Base-by-base conservation (phyloP, 2,797 vertebrate species). In the Erpetoichthys calabaricus region DNA sequence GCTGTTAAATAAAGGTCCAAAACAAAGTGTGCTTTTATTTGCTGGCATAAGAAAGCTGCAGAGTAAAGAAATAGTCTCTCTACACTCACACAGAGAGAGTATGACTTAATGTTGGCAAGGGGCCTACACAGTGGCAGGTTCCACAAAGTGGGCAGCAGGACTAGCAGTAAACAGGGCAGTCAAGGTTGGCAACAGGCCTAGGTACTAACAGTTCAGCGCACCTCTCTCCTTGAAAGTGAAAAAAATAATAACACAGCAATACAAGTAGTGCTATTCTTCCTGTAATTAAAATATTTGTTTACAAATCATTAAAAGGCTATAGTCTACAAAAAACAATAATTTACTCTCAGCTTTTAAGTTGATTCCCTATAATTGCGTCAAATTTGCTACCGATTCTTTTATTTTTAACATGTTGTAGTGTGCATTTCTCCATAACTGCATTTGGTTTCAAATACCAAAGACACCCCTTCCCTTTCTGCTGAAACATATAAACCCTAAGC, bases 261-360 rank as follows among this genome's bases (percentile, higher is more conserved):
- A 54, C 9, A 54, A n/a, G n/a, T n/a, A n/a, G n/a, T n/a, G 41
- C 53, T 10, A 42, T 25, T 7, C 8, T n/a, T n/a, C n/a, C n/a
- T n/a, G n/a, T n/a, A n/a, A n/a, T 42, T 54, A 5, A 54, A 54
- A 54, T 44, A 42, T 49, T 49, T 54, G 41, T 54, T 54, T 54
- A 54, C 53, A 54, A 54, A 54, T 54, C n/a, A 54, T 54, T 54
- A 7, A 54, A 54, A 42, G 7, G 41, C 41, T 44, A 3, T 42
- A 42, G 5, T 6, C 9, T 41, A 41, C 25, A 54, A 54, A 4
- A 54, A 25, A 7, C 6, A 42, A 8, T 42, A 54, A 54, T 54
- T 54, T 42, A 25, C 6, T 42, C 44, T 54, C 53, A 42, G 45
- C 44, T 25, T 49, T 55, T 45, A 10, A 53, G 45, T n/a, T n/a